Conservation (phyloP, 2,888 invertebrate genomes). For the Sisyra nigra region DNA sequence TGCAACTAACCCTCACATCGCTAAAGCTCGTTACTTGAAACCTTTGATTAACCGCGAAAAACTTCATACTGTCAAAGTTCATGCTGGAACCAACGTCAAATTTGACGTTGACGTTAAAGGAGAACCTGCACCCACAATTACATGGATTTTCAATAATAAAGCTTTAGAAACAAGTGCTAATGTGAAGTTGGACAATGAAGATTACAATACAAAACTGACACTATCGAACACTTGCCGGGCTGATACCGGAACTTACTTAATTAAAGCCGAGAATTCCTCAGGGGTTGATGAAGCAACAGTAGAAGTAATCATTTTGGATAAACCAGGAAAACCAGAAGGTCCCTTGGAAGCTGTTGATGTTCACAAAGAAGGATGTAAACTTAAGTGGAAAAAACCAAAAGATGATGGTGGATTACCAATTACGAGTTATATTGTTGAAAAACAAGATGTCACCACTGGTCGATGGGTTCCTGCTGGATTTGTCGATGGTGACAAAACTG, state of each 20-base stretch:
- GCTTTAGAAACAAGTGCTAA: constrained; percentile 49
- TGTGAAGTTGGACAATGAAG: constrained; percentile 71
- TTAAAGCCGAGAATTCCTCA: constrained; percentile 83
- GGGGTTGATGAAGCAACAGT: constrained; percentile 90
- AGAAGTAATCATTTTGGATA: constrained; percentile 73
- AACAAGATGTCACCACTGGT: constrained; percentile 79
- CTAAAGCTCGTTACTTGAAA: constrained; percentile 78
- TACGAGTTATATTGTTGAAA: constrained; percentile 83
- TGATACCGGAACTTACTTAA: constrained; percentile 79
- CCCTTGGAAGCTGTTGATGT: constrained; percentile 83
- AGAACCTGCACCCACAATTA: constrained; percentile 87
- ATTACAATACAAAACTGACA: constrained; percentile 77
- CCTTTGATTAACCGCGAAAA: constrained; percentile 92
- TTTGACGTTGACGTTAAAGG: constrained; percentile 91
- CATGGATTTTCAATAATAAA: constrained; percentile 58
- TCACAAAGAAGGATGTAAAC: constrained; percentile 84
- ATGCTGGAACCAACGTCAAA: constrained; percentile 79
- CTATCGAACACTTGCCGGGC: constrained; percentile 67
- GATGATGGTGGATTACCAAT: constrained; percentile 92
- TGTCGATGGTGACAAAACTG: constrained; percentile 64
- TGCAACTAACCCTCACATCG: constrained; percentile 69
- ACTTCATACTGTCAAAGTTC: constrained; percentile 70
- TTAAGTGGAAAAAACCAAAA: constrained; percentile 89
- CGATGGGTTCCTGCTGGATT: constrained; percentile 79
- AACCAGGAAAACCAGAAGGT: constrained; percentile 78